Percentiles rank a stretch among this genome's conserved stretches.
These are phyloP conservation scores for Junonia oenone DNA, from an alignment of 2,888 invertebrate genomes.

Conservation along the genomic window DNA sequence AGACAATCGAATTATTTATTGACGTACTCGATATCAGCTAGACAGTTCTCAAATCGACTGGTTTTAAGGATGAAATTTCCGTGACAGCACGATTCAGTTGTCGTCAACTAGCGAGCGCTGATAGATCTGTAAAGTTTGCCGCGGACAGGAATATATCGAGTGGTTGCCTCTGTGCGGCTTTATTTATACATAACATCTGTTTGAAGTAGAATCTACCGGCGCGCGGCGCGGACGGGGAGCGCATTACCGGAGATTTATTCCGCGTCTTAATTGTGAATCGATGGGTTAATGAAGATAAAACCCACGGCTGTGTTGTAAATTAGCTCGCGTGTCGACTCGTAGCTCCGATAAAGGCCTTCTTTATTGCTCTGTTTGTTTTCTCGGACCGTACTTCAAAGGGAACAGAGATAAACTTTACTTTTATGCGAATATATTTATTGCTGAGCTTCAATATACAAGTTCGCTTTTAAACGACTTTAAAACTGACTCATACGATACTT, in stretches of 20 bases:
- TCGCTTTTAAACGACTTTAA: conserved; percentile 35
- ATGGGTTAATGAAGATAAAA: conserved; percentile 81
- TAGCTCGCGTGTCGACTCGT: conserved; percentile 79
- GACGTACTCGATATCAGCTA: not conserved
- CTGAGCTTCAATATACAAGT: conserved; percentile 42
- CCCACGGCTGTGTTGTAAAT: conserved; percentile 78
- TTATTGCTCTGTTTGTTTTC: conserved; percentile 79
- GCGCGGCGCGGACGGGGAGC: conserved; percentile 71
- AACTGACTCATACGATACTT: conserved; percentile 33
- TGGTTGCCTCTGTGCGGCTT: conserved; percentile 78
- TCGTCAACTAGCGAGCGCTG: conserved; percentile 53
- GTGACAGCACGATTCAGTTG: conserved; percentile 43
- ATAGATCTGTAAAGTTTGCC: conserved; percentile 79
- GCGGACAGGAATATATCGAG: conserved; percentile 79
- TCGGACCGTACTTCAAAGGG: conserved; percentile 75
- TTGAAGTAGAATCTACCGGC: conserved; percentile 78
- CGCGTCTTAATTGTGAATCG: conserved; percentile 80
- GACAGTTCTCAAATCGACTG: not conserved
- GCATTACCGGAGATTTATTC: conserved; percentile 79
- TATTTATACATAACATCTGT: conserved; percentile 80
- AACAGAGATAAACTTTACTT: conserved; percentile 72
- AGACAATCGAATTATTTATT: not conserved
- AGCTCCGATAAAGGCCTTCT: conserved; percentile 77
- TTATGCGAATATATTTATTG: conserved; percentile 72
- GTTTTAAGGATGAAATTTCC: conserved; percentile 53